A percentile compares a stretch with the other conserved stretches of the same genome.
Evolutionary conservation across 2,797 vertebrate genomes (phyloP).

Genomic region (Gymnocypris eckloni): DNA sequence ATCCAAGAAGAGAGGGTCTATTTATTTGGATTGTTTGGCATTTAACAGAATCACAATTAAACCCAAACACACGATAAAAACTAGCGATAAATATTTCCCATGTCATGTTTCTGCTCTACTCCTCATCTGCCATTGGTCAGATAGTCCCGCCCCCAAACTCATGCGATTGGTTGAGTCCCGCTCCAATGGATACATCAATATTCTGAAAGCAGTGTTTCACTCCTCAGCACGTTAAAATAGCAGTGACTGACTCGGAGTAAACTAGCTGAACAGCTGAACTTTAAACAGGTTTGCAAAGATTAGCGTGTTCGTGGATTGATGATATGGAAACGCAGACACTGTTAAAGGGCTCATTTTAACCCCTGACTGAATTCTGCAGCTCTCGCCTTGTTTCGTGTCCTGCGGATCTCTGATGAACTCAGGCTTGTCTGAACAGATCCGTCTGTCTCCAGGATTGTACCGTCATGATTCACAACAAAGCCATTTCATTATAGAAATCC

Average conservation of each 20-base stretch:
- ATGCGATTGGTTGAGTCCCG: not conserved
- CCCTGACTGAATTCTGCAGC: not conserved
- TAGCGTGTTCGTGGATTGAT: not conserved
- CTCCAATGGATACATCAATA: not conserved
- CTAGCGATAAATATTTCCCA: not conserved
- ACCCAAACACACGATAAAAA: not conserved
- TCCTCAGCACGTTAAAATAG: not conserved
- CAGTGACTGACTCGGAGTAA: not conserved
- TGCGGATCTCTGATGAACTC: slow-evolving; percentile 2
- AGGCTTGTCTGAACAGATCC: not conserved
- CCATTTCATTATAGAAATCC: slow-evolving; percentile 1
- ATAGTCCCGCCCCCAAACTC: not conserved
- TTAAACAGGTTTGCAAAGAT: not conserved
- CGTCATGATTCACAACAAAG: not conserved
- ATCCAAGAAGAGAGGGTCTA: not conserved
- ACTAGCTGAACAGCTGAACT: not conserved
- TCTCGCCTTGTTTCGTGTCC: not conserved
- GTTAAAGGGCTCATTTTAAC: not conserved
- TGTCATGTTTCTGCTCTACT: not conserved
- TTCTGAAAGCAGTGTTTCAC: not conserved
- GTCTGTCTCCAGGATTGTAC: not conserved
- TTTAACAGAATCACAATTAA: not conserved
- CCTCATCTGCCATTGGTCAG: not conserved
- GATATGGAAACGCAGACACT: not conserved
- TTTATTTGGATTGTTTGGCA: not conserved